Evolutionary conservation across 2,113 vertebrate genomes (phyloP), one percentile per base, ranked within the genome.

Genomic region (Echinops telfairi): DNA sequence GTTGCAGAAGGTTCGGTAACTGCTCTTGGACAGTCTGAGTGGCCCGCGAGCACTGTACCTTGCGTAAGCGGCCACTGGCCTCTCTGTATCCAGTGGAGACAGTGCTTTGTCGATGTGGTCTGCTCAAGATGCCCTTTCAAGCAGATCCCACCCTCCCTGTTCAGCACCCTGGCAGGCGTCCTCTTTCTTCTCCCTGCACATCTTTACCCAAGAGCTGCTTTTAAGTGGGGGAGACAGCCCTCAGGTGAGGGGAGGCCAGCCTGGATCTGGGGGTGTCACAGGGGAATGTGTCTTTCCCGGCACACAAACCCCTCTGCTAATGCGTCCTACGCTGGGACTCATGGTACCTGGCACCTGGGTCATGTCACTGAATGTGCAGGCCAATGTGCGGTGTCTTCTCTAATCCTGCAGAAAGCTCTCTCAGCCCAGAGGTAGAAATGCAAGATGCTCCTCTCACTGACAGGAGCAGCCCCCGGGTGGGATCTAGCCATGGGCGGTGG

Each of bases 321-420:
- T 36, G 66, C 80, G 20, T 36, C 89, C 77, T 84, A 95, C 71
- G 20, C 1, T 3, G n/a, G 47, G 47, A 71, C 70, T 33, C 27
- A 2, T 2, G 40, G 79, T 93, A 95, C 70, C 58, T 95, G 90
- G 40, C 91, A 89, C 89, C 93, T 0, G 0, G 20, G 6, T 79
- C 80, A 4, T 83, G 77, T 94, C 87, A 84, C 66, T 53, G 87
- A 94, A 92, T 78, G 82, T 3, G 36, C 5, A 0, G 57, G 40
- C 38, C 2, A 70, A 86, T 75, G 40, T 62, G 22, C 64, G 80
- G 1, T 89, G 36, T 89, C 88, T 64, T 47, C 53, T 83, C 53
- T 73, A 15, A 68, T 80, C 78, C 40, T 22, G 68, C 75, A 11
- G 90, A 38, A 64, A 47, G 83, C 47, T 10, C 94, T 83, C 66